These are phyloP conservation scores for Campoletis sonorensis DNA, from an alignment of 1,140 invertebrate species.

Conservation along the genomic window DNA sequence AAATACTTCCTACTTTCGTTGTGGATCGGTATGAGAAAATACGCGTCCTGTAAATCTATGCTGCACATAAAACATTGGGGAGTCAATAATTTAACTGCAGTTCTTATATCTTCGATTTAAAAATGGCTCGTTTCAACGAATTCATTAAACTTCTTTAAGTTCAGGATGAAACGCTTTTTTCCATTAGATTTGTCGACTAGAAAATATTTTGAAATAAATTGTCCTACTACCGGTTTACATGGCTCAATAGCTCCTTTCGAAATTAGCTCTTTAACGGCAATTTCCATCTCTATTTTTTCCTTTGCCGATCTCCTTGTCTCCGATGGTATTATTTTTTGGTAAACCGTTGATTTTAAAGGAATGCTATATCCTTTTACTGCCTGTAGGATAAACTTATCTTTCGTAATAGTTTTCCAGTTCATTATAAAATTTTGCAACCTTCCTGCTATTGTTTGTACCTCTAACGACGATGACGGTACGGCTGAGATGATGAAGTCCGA, in stretches of 20 bases:
- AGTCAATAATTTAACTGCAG: slow-evolving; percentile 16
- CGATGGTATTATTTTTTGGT: slow-evolving; percentile 33
- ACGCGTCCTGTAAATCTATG: slow-evolving; percentile 26
- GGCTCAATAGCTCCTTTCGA: slow-evolving; percentile 28
- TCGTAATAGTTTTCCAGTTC: slow-evolving; percentile 35
- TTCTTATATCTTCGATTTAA: slow-evolving; percentile 22
- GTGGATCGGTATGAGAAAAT: slow-evolving; percentile 29
- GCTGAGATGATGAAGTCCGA: slow-evolving; percentile 26
- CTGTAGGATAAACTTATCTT: slow-evolving; percentile 19
- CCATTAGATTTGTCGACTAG: slow-evolving; percentile 2
- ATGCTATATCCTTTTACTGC: slow-evolving; percentile 30
- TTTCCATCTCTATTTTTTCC: slow-evolving; percentile 27
- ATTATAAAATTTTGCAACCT: slow-evolving; percentile 19
- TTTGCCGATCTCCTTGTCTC: neutral
- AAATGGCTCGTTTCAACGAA: slow-evolving; percentile 28
- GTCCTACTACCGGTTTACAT: slow-evolving; percentile 10
- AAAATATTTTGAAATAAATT: slow-evolving; percentile 30
- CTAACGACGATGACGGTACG: slow-evolving; percentile 27
- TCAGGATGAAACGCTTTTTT: slow-evolving; percentile 25
- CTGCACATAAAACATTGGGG: slow-evolving; percentile 17
- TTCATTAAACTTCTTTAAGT: slow-evolving; percentile 26
- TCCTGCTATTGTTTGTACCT: slow-evolving; percentile 25
- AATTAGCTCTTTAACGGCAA: slow-evolving; percentile 26
- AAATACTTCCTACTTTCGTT: slow-evolving; percentile 5
- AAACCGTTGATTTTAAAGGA: slow-evolving; percentile 15